phyloP scores from a whole-genome alignment of 2,797 vertebrate species.

The Coendou prehensilis region DNA sequence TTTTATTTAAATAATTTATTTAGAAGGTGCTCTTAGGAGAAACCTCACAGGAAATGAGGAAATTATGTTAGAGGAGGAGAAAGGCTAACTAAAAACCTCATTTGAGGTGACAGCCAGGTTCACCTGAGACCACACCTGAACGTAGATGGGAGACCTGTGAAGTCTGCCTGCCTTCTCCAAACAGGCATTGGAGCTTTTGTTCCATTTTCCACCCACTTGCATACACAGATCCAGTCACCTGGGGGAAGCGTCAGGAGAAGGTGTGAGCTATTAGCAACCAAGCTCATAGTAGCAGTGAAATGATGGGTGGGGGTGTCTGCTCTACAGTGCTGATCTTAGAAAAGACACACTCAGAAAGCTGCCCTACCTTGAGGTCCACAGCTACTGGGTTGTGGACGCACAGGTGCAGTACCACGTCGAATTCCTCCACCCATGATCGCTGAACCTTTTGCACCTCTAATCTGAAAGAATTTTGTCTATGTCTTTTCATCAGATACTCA shows the following conservation, averaged over 20 bases:
- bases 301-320: neutral
- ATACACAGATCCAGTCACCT: neutral
- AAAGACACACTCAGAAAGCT: neutral
- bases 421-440: no score
- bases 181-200: neutral
- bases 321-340: neutral
- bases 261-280: neutral
- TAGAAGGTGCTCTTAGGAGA: neutral
- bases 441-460: neutral
- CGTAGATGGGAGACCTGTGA: neutral
- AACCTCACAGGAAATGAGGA: slow-evolving; percentile 1
- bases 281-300: neutral
- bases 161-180: neutral
- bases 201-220: neutral
- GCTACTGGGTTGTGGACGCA: neutral
- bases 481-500: neutral
- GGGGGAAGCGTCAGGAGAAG: neutral
- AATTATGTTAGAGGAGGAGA: neutral
- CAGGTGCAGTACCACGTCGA: rapidly evolving
- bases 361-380: neutral
- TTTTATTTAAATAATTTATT: slow-evolving; percentile 49
- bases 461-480: neutral
- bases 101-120: neutral
- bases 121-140: neutral
- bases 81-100: neutral